Conservation (phyloP, 2,797 vertebrate genomes). For the Sandelia bainsii region DNA sequence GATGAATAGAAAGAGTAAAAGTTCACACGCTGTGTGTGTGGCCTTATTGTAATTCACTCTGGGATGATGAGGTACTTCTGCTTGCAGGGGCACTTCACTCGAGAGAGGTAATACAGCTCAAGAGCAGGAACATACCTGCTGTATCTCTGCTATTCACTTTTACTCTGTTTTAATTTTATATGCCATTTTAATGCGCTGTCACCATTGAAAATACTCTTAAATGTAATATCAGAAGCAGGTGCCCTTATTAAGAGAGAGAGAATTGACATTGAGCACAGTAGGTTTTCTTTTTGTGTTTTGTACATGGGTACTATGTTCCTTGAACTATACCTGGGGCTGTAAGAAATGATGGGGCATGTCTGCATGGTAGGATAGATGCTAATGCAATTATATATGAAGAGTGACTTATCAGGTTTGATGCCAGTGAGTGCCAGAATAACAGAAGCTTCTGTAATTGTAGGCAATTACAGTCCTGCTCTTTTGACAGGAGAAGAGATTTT, state of each 20-base stretch:
- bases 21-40: constrained; percentile 53
- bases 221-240: constrained; percentile 25
- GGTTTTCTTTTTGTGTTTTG: constrained; percentile 27
- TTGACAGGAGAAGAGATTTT: constrained; percentile 29
- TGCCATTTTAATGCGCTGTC: constrained; percentile 6
- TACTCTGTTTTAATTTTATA: constrained; percentile 20
- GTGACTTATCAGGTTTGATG: constrained; percentile 56
- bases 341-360: constrained; percentile 73
- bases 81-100: constrained; percentile 48
- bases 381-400: constrained; percentile 66
- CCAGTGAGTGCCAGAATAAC: constrained; percentile 48
- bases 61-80: constrained; percentile 49
- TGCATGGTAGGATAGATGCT: constrained; percentile 53
- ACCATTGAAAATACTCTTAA: constrained; percentile 41
- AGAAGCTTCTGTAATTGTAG: constrained; percentile 44
- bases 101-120: constrained; percentile 35
- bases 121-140: constrained; percentile 59
- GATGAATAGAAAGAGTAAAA: constrained; percentile 31
- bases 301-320: constrained; percentile 29
- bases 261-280: not conserved
- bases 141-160: constrained; percentile 55
- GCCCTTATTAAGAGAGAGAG: constrained; percentile 3
- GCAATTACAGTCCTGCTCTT: constrained; percentile 49
- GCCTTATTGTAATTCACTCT: constrained; percentile 44
- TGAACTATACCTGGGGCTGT: constrained; percentile 53